Conservation (phyloP, 2,113 vertebrate genomes). For the Gnathonemus echidnorhynchus region DNA sequence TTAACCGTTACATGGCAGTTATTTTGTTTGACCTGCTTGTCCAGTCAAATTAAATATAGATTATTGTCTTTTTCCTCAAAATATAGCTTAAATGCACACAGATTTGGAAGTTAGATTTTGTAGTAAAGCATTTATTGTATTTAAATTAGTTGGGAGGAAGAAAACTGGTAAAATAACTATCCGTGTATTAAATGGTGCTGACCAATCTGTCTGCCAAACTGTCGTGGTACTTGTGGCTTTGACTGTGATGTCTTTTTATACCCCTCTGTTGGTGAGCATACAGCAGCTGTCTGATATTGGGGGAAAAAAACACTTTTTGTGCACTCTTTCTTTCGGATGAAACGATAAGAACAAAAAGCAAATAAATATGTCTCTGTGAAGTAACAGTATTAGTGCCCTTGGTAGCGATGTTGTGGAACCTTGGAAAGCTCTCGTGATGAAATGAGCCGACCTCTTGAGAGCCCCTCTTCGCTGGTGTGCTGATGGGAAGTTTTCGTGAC, state of each 20-base stretch:
- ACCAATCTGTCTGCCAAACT: neutral
- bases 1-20: neutral
- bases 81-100: neutral
- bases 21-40: neutral
- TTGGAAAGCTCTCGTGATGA: neutral
- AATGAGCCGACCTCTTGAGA: neutral
- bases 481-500: neutral
- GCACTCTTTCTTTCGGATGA: neutral
- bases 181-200: neutral
- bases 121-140: neutral
- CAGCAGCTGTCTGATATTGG: conserved; percentile 10
- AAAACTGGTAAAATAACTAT: neutral
- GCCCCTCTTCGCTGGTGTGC: neutral
- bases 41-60: neutral
- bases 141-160: neutral
- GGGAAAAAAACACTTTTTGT: neutral
- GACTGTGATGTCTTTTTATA: conserved; percentile 16
- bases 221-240: conserved; percentile 1
- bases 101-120: neutral
- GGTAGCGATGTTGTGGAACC: neutral
- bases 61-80: neutral
- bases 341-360: neutral
- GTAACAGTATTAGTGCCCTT: neutral
- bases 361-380: neutral
- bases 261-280: conserved; percentile 16